A percentile compares a stretch with the other conserved stretches of the same genome.
These are phyloP conservation scores for Geodia barretti DNA, from an alignment of 37 sponge, comb jelly and placozoan genomes.

Conservation along the genomic window DNA sequence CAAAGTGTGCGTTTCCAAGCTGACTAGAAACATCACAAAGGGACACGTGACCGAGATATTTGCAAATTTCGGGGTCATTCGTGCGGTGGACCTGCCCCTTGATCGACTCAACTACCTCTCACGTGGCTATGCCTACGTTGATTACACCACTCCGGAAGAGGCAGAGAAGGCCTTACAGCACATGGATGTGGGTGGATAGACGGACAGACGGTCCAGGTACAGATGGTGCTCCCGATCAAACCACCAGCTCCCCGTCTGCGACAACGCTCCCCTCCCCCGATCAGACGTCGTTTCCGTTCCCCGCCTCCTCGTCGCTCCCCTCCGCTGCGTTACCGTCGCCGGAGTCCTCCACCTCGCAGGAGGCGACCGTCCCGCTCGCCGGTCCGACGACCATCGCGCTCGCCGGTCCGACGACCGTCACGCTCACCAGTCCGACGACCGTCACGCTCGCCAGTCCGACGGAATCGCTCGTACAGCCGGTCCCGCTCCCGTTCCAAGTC, in stretches of 20 bases:
- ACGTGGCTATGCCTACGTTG: slow-evolving; percentile 82
- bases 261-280: slow-evolving; percentile 9
- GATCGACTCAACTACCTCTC: slow-evolving; percentile 69
- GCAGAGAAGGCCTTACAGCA: slow-evolving; percentile 68
- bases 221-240: slow-evolving; percentile 66
- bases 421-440: not conserved
- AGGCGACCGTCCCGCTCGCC: slow-evolving; percentile 12
- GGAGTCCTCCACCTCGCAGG: slow-evolving; percentile 19
- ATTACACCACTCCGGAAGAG: slow-evolving; percentile 57
- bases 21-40: slow-evolving; percentile 83
- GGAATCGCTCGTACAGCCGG: no score
- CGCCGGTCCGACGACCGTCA: not conserved
- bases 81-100: slow-evolving; percentile 71
- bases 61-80: slow-evolving; percentile 69
- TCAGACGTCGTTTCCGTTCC: slow-evolving; percentile 10
- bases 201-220: slow-evolving; percentile 66
- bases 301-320: slow-evolving; percentile 13
- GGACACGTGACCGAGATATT: slow-evolving; percentile 85
- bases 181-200: slow-evolving; percentile 90
- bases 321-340: not conserved
- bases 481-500: no score
- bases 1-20: slow-evolving; percentile 69
- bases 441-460: not conserved
- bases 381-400: not conserved
- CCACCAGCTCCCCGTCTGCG: slow-evolving; percentile 34